Evolutionary conservation across 2,888 invertebrate genomes (phyloP), one percentile per base, ranked within the genome.

Genomic region (Noctuana brunneofusca): DNA sequence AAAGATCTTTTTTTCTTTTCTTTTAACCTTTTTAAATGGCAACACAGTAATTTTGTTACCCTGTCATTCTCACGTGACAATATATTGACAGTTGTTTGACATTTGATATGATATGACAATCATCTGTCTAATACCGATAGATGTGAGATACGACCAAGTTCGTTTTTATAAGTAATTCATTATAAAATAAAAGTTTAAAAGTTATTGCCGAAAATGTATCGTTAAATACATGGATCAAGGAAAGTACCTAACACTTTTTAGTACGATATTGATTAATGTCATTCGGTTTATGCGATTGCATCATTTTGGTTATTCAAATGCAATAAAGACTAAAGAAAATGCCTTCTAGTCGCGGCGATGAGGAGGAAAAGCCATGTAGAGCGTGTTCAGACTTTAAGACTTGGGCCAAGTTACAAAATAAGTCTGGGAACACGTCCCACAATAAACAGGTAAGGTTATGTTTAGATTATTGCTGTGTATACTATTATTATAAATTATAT

Each of bases 311-410:
- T 49, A 58, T 53, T 18, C 3, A 58, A 58, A 64, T 58, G 64
- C 22, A 56, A 3, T 58, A 30, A 27, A 54, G 64, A 66, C 41
- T 58, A 65, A 46, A 57, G 64, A 67, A 76, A 67, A 90, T 90
- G 89, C 81, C 87, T 65, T 71, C 80, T 52, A 83, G 84, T 69
- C 76, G 75, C 56, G 66, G 74, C 59, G 84, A 86, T 12, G 89
- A 89, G n/a, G 89, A 91, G 64, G 91, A 91, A 41, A 89, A 89
- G 67, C 94, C 94, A 24, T 95, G 95, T 71, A 92, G 95, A 71
- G 93, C 95, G 0, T 95, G 95, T 75, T 93, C 93, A 9, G 95
- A 95, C 79, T 95, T 95, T 71, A 94, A 94, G 76, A 92, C 93
- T 5, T 95, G 95, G 95, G 93, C 95, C 0, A 94, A 94, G 73